Conservation (phyloP, 2,888 invertebrate genomes). For the Tetanocera ferruginea region DNA sequence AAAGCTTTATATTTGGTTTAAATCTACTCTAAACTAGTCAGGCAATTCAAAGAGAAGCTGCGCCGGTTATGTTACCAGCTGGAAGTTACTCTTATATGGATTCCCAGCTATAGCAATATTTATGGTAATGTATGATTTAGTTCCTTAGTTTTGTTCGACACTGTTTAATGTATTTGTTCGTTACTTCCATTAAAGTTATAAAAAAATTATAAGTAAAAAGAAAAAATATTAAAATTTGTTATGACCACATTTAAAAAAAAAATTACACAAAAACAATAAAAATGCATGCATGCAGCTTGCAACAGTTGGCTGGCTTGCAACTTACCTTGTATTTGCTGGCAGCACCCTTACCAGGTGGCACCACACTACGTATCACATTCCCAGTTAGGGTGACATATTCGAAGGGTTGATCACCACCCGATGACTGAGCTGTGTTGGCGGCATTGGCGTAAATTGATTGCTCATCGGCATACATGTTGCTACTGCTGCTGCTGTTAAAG, state of each 20-base stretch:
- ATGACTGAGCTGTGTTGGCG: constrained; percentile 37
- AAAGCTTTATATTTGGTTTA: too few species aligned
- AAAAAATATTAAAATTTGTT: neutral
- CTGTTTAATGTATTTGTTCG: too few species aligned
- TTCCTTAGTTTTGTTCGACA: too few species aligned
- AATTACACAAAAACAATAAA: neutral
- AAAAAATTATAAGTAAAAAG: too few species aligned
- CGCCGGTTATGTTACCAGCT: too few species aligned
- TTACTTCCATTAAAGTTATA: too few species aligned
- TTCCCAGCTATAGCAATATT: too few species aligned
- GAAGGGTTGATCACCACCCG: constrained; percentile 61
- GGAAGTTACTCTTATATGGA: too few species aligned
- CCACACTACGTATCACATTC: constrained; percentile 69
- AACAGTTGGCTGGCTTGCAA: constrained; percentile 23
- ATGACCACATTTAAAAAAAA: neutral
- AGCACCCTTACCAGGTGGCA: constrained; percentile 69
- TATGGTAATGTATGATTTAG: too few species aligned
- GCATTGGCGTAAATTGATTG: constrained; percentile 8
- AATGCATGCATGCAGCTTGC: constrained; percentile 16
- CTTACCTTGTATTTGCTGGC: constrained; percentile 66
- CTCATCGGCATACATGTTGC: constrained; percentile 41
- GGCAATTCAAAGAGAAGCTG: too few species aligned
- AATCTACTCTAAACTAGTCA: too few species aligned
- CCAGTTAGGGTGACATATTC: constrained; percentile 69
- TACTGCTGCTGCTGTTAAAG: constrained; percentile 48